Conservation (phyloP, 2,113 vertebrate genomes). For the Cochlearius cochlearius region DNA sequence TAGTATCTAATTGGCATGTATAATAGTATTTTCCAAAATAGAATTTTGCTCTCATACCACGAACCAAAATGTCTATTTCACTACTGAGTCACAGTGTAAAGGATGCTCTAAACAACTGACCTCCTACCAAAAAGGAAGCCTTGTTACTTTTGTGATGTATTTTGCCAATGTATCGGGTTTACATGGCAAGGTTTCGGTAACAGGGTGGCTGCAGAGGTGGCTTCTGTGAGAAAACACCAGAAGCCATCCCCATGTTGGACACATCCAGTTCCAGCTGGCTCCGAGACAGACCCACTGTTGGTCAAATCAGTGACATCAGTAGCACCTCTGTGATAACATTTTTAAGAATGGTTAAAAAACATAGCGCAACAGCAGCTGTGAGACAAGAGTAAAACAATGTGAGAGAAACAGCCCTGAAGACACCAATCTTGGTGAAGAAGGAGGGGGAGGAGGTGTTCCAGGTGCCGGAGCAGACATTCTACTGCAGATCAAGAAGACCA, state of each 20-base stretch:
- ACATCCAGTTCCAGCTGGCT: neutral
- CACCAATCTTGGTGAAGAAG: neutral
- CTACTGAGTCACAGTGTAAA: neutral
- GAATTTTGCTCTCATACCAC: neutral
- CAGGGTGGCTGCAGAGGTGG: neutral
- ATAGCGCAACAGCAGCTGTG: neutral
- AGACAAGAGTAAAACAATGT: neutral
- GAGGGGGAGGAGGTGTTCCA: neutral
- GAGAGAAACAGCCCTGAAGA: neutral
- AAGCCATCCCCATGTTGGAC: too few species aligned
- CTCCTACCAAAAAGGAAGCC: neutral
- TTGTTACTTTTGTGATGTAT: neutral
- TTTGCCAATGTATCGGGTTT: neutral
- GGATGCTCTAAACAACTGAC: neutral
- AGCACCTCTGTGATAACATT: neutral
- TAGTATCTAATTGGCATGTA: neutral
- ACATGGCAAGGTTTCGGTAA: neutral
- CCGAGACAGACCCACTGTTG: neutral
- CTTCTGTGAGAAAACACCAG: neutral
- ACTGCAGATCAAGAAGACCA: neutral
- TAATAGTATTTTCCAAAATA: neutral
- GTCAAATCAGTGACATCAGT: accelerated
- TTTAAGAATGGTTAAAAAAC: neutral
- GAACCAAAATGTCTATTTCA: neutral
- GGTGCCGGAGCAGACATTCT: neutral